Base-by-base conservation (phyloP, 2,888 invertebrate genomes). In the Mythimna loreyi region DNA sequence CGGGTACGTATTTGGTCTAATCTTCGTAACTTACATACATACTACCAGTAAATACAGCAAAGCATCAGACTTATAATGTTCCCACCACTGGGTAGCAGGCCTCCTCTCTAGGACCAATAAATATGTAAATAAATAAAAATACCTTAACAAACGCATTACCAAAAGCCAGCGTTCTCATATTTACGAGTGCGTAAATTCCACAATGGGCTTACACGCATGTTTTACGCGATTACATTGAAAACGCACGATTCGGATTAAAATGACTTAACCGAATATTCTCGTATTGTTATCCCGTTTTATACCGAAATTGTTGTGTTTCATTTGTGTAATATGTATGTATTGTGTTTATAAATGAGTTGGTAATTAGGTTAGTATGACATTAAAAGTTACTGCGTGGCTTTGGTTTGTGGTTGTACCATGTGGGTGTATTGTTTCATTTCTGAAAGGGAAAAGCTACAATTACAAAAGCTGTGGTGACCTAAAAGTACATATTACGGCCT, bases 181-280 rank as follows among this genome's bases (percentile, higher is more conserved):
- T 68, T 65, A 80, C 68, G 57, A 57, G 21, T 60, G 70, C 58
- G 63, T 66, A 75, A 59, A 75, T 71, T 71, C 68, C 59, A 83
- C 76, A 83, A 81, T 83, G 59, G 74, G 79, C 36, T 74, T 77
- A 67, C 58, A 69, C 77, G 64, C 57, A 71, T 69, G 60, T 70
- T 71, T 69, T 72, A 79, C 72, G 50, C 73, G 79, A 83, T 82
- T 78, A 81, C 72, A 76, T 77, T 74, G 60, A 70, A 75, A 72
- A 72, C 62, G 65, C 67, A 65, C 57, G 65, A 66, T 73, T 72
- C 64, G 80, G 86, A 85, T 87, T 87, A 81, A 75, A 71, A 66
- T 64, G 75, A 80, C 66, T 76, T 70, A 70, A 69, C 65, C 45
- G 74, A 78, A 76, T 75, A 69, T 75, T 83, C 73, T 73, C 62